These are phyloP conservation scores for Procavia capensis DNA, from an alignment of 2,113 vertebrate species.

Conservation along the genomic window DNA sequence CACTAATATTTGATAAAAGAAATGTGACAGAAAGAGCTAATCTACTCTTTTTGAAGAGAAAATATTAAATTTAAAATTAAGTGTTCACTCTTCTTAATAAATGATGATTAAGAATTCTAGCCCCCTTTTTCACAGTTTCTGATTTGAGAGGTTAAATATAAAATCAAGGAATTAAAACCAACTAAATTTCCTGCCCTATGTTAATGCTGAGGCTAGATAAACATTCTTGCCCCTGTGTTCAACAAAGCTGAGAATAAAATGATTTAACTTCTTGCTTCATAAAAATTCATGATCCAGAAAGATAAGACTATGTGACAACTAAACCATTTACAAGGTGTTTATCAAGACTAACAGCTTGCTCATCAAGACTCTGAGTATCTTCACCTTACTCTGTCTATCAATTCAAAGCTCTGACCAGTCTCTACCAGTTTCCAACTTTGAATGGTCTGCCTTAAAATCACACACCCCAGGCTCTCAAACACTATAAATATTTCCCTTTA, in stretches of 20 bases:
- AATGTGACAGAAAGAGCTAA: conserved; percentile 39
- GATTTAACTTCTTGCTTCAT: neutral
- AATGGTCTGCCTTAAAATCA: neutral
- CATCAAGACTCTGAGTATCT: neutral
- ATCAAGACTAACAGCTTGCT: neutral
- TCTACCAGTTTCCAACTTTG: neutral
- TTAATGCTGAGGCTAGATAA: neutral
- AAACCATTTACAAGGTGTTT: neutral
- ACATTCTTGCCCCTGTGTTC: neutral
- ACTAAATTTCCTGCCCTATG: neutral
- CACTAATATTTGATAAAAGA: conserved; percentile 16
- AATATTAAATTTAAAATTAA: neutral
- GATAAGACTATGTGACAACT: neutral
- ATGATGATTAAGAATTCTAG: neutral
- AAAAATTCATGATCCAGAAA: neutral
- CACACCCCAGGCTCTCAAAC: neutral
- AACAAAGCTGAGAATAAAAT: neutral
- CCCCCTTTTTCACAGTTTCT: neutral
- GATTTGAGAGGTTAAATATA: conserved; percentile 1
- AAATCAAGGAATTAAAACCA: conserved; percentile 43
- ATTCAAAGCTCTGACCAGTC: neutral
- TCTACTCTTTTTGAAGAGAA: neutral
- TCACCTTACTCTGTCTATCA: neutral
- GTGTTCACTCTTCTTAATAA: neutral
- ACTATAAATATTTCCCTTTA: neutral